Conservation (phyloP, 2,113 vertebrate species). For the Prietella phreatophila region DNA sequence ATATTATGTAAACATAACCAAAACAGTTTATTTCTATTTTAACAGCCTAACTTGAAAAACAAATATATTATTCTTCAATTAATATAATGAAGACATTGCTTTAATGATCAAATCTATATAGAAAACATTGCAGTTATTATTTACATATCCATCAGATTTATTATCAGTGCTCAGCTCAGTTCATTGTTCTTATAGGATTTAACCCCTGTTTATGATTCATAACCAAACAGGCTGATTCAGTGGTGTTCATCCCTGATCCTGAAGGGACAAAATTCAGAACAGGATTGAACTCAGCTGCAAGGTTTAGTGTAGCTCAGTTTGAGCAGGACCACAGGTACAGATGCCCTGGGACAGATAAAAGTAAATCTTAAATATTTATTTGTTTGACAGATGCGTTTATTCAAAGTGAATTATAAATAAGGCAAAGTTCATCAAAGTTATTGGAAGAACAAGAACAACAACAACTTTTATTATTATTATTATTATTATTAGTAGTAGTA, state of each 20-base stretch:
- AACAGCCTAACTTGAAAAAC: background rate
- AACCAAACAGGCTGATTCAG: background rate
- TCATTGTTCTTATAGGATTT: background rate
- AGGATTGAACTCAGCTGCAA: background rate
- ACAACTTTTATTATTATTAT: too few relatives aligned
- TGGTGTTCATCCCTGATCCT: background rate
- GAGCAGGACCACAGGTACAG: background rate
- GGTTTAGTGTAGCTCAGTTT: background rate
- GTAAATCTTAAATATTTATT: background rate
- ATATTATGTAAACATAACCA: background rate
- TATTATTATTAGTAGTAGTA: too few relatives aligned
- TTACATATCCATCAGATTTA: background rate
- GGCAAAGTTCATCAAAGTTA: background rate
- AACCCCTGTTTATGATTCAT: background rate
- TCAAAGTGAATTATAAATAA: background rate
- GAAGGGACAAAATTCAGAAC: background rate
- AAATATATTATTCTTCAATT: too few relatives aligned
- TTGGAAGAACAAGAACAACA: too few relatives aligned
- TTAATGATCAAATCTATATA: background rate
- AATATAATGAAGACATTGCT: background rate
- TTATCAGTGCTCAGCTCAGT: background rate
- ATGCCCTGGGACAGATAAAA: background rate
- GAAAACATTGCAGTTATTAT: background rate
- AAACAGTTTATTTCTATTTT: background rate
- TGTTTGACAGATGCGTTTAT: background rate